Evolutionary conservation across 2,888 invertebrate genomes (phyloP).

Genomic region (Vannuccia rotundouncinata): DNA sequence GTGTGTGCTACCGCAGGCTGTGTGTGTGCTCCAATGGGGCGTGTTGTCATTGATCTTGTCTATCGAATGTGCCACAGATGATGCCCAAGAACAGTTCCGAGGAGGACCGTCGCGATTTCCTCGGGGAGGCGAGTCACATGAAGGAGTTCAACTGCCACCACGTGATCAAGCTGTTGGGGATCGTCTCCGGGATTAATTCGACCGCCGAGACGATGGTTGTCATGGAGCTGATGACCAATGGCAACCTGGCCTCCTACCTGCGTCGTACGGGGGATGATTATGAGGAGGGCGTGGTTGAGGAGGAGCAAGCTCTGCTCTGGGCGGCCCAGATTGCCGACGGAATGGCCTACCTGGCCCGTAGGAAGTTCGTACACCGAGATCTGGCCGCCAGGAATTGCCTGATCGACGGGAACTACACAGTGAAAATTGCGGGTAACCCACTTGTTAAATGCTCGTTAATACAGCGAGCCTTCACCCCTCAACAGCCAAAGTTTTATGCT

Average conservation of each 20-base stretch:
- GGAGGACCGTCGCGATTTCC: conserved; percentile 20
- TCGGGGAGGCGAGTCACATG: conserved; percentile 28
- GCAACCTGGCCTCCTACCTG: conserved; percentile 64
- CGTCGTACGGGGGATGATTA: conserved; percentile 15
- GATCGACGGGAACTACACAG: conserved; percentile 67
- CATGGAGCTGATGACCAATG: conserved; percentile 93
- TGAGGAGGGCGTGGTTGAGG: conserved; percentile 34
- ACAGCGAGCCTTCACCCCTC: no score
- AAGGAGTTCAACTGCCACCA: conserved; percentile 64
- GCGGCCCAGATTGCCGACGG: conserved; percentile 76
- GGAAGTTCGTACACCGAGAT: conserved; percentile 68
- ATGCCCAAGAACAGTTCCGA: neutral
- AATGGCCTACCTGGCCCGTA: conserved; percentile 89
- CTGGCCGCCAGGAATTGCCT: conserved; percentile 91
- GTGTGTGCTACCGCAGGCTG: no score
- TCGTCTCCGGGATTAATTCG: conserved; percentile 68
- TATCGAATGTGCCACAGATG: no score
- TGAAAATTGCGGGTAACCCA: conserved; percentile 72
- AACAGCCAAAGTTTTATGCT: no score
- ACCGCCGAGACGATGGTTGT: conserved; percentile 68
- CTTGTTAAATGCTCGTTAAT: neutral
- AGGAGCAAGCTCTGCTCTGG: conserved; percentile 27
- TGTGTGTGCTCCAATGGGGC: no score
- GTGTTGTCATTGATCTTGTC: no score
- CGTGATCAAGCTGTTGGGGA: conserved; percentile 83